These are phyloP conservation scores for Pleuronectes platessa DNA, from an alignment of 2,113 vertebrate species.

Conservation along the genomic window DNA sequence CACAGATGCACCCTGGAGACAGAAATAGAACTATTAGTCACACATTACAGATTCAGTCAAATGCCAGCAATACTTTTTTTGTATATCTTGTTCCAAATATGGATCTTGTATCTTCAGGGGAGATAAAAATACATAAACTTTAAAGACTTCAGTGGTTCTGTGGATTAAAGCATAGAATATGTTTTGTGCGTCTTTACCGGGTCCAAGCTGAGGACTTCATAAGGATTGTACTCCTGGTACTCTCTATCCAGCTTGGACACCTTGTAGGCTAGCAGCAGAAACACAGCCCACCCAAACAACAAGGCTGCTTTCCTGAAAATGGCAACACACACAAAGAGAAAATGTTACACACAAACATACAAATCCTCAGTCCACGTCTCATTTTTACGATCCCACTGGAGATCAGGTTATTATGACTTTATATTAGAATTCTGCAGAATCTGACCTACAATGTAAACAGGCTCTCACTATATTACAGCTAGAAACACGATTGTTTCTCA, in stretches of 20 bases:
- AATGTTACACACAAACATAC: conserved; percentile 12
- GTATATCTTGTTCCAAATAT: background rate
- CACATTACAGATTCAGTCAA: background rate
- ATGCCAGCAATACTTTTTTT: background rate
- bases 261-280: conserved; percentile 96
- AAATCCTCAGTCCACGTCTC: background rate
- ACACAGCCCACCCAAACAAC: conserved; percentile 96
- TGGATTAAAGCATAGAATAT: background rate
- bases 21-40: conserved; percentile 26
- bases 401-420: background rate
- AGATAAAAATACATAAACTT: background rate
- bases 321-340: conserved; percentile 26
- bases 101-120: background rate
- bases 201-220: conserved; percentile 94
- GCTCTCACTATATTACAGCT: background rate
- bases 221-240: conserved; percentile 99
- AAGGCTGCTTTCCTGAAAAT: conserved; percentile 91
- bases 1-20: conserved; percentile 88
- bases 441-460: background rate
- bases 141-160: background rate
- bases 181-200: conserved; percentile 84
- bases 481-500: background rate
- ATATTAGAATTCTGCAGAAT: background rate
- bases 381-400: background rate
- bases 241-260: conserved; percentile 98